These are phyloP conservation scores for Macroteleia sp. DNA, from an alignment of 2,888 invertebrate genomes.

Conservation along the genomic window DNA sequence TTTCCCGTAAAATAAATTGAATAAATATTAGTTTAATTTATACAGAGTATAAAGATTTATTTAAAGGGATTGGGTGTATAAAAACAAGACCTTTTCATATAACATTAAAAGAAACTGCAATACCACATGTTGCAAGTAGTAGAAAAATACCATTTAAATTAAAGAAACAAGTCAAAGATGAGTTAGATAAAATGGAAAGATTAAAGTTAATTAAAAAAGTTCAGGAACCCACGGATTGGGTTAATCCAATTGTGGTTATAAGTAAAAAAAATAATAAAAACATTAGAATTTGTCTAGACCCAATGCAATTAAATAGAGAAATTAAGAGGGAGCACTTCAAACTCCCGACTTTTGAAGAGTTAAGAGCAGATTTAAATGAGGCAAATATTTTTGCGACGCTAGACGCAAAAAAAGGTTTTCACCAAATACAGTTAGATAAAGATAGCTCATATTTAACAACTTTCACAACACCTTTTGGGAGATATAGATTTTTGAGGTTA, in stretches of 20 bases:
- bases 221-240: slow-evolving; percentile 49
- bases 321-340: slow-evolving; percentile 64
- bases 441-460: slow-evolving; percentile 60
- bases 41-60: background rate
- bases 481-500: slow-evolving; percentile 70
- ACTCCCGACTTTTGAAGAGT: slow-evolving; percentile 65
- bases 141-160: slow-evolving; percentile 14
- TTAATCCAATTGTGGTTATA: slow-evolving; percentile 40
- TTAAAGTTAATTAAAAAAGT: background rate
- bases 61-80: slow-evolving; percentile 1
- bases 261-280: slow-evolving; percentile 32
- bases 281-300: slow-evolving; percentile 72
- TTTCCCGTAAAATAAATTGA: background rate
- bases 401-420: slow-evolving; percentile 68
- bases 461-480: slow-evolving; percentile 71
- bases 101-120: background rate
- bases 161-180: slow-evolving; percentile 7
- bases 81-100: background rate
- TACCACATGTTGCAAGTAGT: background rate
- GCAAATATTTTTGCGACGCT: slow-evolving; percentile 43
- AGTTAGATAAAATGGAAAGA: slow-evolving; percentile 13
- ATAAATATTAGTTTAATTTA: background rate
- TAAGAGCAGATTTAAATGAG: slow-evolving; percentile 53
- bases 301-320: slow-evolving; percentile 64
- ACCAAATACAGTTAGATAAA: slow-evolving; percentile 50